Evolutionary conservation across 2,888 invertebrate genomes (phyloP).

Genomic region (Neocrepidodera transversa): DNA sequence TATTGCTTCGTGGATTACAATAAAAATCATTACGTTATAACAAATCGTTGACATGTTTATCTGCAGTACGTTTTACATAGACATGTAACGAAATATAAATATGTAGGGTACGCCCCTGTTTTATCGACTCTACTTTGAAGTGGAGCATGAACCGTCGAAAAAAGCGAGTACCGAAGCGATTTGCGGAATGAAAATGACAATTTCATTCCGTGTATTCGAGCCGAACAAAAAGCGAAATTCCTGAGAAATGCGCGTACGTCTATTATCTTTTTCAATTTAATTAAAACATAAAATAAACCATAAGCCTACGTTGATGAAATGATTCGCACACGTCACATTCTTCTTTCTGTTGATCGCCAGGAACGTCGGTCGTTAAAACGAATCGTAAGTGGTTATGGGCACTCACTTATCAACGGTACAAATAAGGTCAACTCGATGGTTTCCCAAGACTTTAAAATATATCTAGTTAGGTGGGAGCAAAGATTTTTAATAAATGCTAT

Average conservation of each 20-base stretch:
- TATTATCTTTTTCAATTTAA: constrained; percentile 57
- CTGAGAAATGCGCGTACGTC: constrained; percentile 47
- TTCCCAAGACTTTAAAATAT: neutral
- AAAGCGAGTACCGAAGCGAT: constrained; percentile 47
- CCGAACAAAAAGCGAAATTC: constrained; percentile 49
- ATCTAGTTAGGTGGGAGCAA: too few species aligned
- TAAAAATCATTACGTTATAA: too few species aligned
- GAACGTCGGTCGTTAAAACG: constrained; percentile 42
- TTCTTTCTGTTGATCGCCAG: constrained; percentile 38
- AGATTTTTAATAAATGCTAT: too few species aligned
- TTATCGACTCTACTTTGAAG: neutral
- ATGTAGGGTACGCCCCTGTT: neutral
- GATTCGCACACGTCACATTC: constrained; percentile 46
- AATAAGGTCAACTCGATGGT: constrained; percentile 12
- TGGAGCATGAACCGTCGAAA: constrained; percentile 34
- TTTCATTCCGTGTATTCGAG: constrained; percentile 53
- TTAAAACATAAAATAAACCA: constrained; percentile 59
- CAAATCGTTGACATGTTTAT: too few species aligned
- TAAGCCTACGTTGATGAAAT: constrained; percentile 50
- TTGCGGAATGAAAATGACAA: constrained; percentile 56
- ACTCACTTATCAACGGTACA: constrained; percentile 5
- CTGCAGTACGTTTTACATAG: too few species aligned
- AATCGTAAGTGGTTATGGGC: too few species aligned
- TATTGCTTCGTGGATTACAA: too few species aligned
- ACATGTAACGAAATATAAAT: too few species aligned